Conservation (phyloP, 2,113 vertebrate genomes). For the Myotis davidii region DNA sequence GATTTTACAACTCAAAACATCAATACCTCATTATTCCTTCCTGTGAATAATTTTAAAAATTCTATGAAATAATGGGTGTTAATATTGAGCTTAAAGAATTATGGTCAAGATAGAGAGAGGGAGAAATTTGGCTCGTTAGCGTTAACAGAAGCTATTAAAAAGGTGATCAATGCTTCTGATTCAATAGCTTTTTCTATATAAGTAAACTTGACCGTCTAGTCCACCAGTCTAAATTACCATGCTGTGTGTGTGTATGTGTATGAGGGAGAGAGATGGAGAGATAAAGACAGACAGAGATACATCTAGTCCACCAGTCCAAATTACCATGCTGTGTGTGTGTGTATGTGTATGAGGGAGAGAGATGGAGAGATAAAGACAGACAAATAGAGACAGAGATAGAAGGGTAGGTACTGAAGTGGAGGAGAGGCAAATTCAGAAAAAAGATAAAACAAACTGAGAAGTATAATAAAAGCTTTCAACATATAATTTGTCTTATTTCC, state of each 20-base stretch:
- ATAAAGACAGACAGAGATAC: neutral
- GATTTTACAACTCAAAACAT: neutral
- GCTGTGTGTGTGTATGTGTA: neutral
- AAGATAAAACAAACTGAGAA: neutral
- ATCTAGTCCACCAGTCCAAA: neutral
- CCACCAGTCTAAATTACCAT: neutral
- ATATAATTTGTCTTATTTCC: neutral
- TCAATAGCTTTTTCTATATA: neutral
- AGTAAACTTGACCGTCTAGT: neutral
- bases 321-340: neutral
- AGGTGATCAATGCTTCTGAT: neutral
- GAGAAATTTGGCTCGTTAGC: neutral
- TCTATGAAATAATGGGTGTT: neutral
- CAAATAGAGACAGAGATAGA: neutral
- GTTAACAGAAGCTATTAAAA: neutral
- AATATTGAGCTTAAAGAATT: neutral
- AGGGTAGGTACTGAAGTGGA: neutral
- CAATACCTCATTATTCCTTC: neutral
- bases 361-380: neutral
- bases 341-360: neutral
- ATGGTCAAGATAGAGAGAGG: neutral
- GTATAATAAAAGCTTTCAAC: neutral
- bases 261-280: too few species aligned
- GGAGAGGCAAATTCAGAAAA: neutral
- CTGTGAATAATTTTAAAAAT: neutral